These are phyloP conservation scores for Sphaerodactylus townsendi DNA, from an alignment of 2,113 vertebrate genomes.

Conservation along the genomic window DNA sequence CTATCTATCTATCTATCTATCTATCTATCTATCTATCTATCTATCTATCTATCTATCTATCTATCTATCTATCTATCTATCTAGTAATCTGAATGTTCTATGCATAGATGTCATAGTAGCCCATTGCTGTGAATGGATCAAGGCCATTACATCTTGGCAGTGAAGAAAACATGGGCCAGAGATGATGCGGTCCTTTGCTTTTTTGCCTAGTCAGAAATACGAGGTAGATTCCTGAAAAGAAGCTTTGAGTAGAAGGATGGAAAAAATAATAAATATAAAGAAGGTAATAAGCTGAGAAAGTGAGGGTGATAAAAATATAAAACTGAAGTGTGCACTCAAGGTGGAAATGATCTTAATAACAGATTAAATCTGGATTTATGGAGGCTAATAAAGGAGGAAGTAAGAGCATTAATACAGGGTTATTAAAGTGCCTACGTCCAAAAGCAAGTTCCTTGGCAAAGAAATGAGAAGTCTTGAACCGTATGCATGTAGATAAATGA, in stretches of 20 bases:
- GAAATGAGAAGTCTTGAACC: neutral
- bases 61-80: too few relatives aligned
- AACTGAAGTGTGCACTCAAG: slow-evolving; percentile 24
- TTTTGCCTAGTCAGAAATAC: neutral
- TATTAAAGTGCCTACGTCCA: slow-evolving; percentile 25
- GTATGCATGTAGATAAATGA: slow-evolving; percentile 28
- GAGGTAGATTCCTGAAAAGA: neutral
- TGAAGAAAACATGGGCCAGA: neutral
- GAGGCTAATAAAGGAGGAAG: slow-evolving; percentile 34
- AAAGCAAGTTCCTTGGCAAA: slow-evolving; percentile 9
- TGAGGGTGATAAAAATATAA: slow-evolving; percentile 25
- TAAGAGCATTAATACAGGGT: slow-evolving; percentile 12
- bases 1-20: too few relatives aligned
- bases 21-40: too few relatives aligned
- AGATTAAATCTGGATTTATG: slow-evolving; percentile 40
- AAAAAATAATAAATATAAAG: neutral
- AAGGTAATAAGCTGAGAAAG: slow-evolving; percentile 16
- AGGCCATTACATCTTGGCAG: neutral
- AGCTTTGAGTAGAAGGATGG: slow-evolving; percentile 1
- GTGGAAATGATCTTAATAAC: slow-evolving; percentile 34
- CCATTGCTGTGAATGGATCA: neutral
- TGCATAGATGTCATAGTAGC: neutral
- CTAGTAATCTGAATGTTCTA: neutral
- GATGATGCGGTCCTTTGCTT: neutral
- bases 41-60: too few relatives aligned